Base-by-base conservation (phyloP, 2,888 invertebrate species). In the Cordilura impudica region DNA sequence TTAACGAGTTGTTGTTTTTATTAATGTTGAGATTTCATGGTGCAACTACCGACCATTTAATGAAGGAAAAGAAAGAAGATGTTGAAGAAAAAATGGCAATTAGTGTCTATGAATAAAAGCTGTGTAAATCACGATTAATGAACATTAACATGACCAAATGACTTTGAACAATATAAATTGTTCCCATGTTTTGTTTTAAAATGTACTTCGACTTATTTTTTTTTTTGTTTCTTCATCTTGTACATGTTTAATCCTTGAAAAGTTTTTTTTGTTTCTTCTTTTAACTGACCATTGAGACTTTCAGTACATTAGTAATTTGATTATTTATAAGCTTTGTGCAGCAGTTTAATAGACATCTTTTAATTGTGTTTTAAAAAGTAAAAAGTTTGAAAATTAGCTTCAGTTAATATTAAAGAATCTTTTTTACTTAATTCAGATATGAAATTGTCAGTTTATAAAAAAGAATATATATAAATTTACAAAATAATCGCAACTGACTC, bases 81-180 rank as follows among this genome's bases (percentile, higher is more conserved):
- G 54, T n/a, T 63, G 21, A 60, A 14, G 58, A 66, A 39, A 39
- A 74, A 78, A 78, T 69, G 69, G 78, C 70, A 72, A 81, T 81
- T 78, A 73, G 71, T 81, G 74, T 75, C 79, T 79, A 71, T 61
- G 71, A 75, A 63, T 61, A 56, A 67, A 66, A 43, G 58, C 26
- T 56, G 79, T 81, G 72, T 78, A 82, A 82, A 82, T 82, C 81
- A 81, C 75, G 79, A 82, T 82, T 82, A 82, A 82, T 82, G 82
- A 70, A 75, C 79, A 82, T 82, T 81, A 75, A 74, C 77, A 82
- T 82, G 81, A 79, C 81, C 78, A 82, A 82, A 82, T 81, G 82
- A 82, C 78, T 78, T 74, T 70, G 78, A 78, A 78, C 78, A 78
- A 78, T 78, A 78, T 60, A 78, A 78, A 78, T 78, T 73, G 70